A percentile compares a stretch with the other conserved stretches of the same genome.
These are phyloP conservation scores for Agelas oroides DNA, from an alignment of 37 sponge, comb jelly and placozoan species.

Conservation along the genomic window DNA sequence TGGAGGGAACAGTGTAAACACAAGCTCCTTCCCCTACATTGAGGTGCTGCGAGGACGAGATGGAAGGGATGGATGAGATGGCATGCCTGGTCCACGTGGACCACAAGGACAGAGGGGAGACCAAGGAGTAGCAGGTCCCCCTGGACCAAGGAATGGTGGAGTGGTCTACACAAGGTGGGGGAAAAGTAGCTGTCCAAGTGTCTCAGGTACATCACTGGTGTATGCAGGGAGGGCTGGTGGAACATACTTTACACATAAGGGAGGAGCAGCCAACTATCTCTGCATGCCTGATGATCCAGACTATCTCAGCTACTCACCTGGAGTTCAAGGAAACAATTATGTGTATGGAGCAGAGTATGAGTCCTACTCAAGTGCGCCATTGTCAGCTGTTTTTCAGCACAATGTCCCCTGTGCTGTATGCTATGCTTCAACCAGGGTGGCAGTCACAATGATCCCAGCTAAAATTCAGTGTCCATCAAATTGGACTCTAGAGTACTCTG, in stretches of 20 bases:
- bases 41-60: too few species aligned
- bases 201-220: too few species aligned
- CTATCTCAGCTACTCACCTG: slow-evolving; percentile 24
- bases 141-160: too few species aligned
- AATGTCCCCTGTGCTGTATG: slow-evolving; percentile 67
- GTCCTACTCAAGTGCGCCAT: slow-evolving; percentile 30
- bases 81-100: too few species aligned
- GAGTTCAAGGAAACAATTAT: slow-evolving; percentile 16
- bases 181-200: too few species aligned
- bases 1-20: too few species aligned
- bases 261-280: slow-evolving; percentile 32
- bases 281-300: slow-evolving; percentile 40
- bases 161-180: too few species aligned
- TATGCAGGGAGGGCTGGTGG: slow-evolving; percentile 16
- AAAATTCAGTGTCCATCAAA: slow-evolving; percentile 21
- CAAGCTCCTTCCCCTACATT: too few species aligned
- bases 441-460: slow-evolving; percentile 51
- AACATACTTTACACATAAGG: background rate
- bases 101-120: too few species aligned
- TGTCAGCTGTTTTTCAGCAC: background rate
- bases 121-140: too few species aligned
- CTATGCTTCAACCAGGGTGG: slow-evolving; percentile 29
- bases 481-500: slow-evolving; percentile 66
- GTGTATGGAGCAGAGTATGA: slow-evolving; percentile 45
- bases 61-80: too few species aligned